phyloP scores from a whole-genome alignment of 2,113 vertebrate species.

The Calyptommatus sinebrachiatus region DNA sequence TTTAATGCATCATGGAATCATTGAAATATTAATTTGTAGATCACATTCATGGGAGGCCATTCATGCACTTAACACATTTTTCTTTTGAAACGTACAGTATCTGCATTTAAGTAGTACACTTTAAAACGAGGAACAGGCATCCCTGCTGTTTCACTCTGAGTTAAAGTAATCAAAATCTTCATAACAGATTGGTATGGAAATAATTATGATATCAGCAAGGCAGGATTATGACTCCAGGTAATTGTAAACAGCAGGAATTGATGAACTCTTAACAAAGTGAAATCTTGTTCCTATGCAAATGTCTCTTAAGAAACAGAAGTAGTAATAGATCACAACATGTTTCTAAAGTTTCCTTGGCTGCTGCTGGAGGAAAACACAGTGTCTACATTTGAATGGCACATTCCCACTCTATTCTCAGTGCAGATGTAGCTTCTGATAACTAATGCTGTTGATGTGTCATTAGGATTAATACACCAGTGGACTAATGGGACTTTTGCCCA shows the following conservation, averaged over 20 bases:
- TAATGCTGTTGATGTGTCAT: too few relatives aligned
- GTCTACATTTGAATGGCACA: too few relatives aligned
- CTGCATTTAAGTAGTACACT: slow-evolving; percentile 32
- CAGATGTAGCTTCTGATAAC: too few relatives aligned
- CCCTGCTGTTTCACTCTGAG: slow-evolving; percentile 2
- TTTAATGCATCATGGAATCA: slow-evolving; percentile 18
- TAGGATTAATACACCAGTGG: too few relatives aligned
- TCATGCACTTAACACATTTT: background rate
- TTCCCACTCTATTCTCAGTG: too few relatives aligned
- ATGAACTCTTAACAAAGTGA: slow-evolving; percentile 43
- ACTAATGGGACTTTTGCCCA: too few relatives aligned
- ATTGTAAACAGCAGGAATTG: slow-evolving; percentile 14
- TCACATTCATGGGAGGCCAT: background rate
- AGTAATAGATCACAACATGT: background rate
- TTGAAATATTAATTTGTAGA: slow-evolving; percentile 31
- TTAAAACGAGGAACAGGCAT: background rate
- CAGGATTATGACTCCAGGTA: slow-evolving; percentile 4
- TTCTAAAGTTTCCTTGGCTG: background rate
- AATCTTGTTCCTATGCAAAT: slow-evolving; percentile 30
- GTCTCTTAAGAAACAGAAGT: slow-evolving; percentile 8
- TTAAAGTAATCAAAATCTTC: slow-evolving; percentile 11
- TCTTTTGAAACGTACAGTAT: slow-evolving; percentile 25
- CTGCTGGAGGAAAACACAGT: background rate
- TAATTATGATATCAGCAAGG: background rate
- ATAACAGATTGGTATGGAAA: slow-evolving; percentile 36